Conservation (phyloP, 2,113 vertebrate species). For the Datnioides undecimradiatus region DNA sequence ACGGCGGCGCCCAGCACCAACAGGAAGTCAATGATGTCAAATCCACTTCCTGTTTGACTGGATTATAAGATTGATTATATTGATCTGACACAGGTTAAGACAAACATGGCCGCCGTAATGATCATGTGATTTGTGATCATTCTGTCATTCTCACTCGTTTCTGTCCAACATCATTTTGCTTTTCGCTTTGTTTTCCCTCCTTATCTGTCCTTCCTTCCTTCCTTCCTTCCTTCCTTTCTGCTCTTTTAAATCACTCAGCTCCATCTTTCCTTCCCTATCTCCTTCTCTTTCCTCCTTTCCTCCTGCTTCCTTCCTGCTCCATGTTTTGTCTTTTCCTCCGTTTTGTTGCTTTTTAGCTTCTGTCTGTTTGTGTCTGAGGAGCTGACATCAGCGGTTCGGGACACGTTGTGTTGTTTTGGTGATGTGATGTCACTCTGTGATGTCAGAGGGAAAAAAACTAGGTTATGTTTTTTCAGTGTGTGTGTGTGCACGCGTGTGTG, state of each 20-base stretch:
- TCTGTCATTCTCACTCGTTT: too few relatives aligned
- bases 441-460: slow-evolving; percentile 6
- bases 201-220: background rate
- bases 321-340: background rate
- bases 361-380: too few relatives aligned
- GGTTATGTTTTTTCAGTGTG: slow-evolving; percentile 47
- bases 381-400: too few relatives aligned
- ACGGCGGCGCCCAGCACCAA: too few relatives aligned
- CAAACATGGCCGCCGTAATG: too few relatives aligned
- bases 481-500: slow-evolving; percentile 19
- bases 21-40: too few relatives aligned
- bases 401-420: background rate
- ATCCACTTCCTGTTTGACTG: too few relatives aligned
- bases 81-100: too few relatives aligned
- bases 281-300: background rate
- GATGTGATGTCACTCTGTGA: background rate
- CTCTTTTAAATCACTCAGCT: background rate
- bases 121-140: too few relatives aligned
- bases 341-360: too few relatives aligned
- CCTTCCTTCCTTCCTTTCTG: background rate
- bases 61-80: too few relatives aligned
- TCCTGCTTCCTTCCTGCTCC: background rate
- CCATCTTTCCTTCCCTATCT: background rate
- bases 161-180: background rate
- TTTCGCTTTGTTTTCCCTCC: too few relatives aligned